Evolutionary conservation across 2,888 invertebrate species (phyloP), one percentile per base, ranked within the genome.

Genomic region (Oscheius myriophilus): DNA sequence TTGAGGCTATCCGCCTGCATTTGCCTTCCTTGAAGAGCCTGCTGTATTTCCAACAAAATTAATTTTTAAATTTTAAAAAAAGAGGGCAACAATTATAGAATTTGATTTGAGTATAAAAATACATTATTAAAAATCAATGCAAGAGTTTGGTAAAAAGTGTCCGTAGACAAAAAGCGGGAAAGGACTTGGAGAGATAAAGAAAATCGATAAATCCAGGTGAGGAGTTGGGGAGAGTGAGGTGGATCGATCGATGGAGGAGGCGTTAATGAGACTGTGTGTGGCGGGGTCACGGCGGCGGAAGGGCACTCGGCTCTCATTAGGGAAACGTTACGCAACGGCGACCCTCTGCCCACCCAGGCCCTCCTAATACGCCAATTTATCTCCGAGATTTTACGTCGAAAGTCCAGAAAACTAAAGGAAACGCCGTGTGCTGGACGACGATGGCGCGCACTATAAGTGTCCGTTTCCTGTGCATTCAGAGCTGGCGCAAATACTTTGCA

Each of bases 381-480:
- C 16, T 23, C 23, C 21, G 12, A 52, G 51, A 21, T 14, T 14
- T 7, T 21, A n/a, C 21, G 23, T 26, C 16, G 53, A 21, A 54
- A 26, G 39, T 54, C 26, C 21, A n/a, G 18, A 46, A 21, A 18
- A 21, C 21, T 46, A 18, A n/a, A 46, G 49, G 49, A 46, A 46
- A 46, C n/a, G n/a, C 3, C n/a, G 4, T 43, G 3, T 46, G 46
- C 49, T 23, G 23, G 18, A 21, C 23, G 49, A 49, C 49, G 18
- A 21, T 18, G 49, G 58, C 45, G 53, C 12, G 43, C 58, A 43
- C 58, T 58, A 61, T 61, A 61, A 61, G 61, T 61, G 61, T 61
- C 61, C 61, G 61, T 61, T 61, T 61, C 61, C 61, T 61, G 61
- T 61, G 61, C 61, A 49, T 61, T 61, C 61, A 61, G n/a, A n/a